These are phyloP conservation scores for Rhabdomys pumilio DNA, from an alignment of 2,797 vertebrate genomes.

Conservation along the genomic window DNA sequence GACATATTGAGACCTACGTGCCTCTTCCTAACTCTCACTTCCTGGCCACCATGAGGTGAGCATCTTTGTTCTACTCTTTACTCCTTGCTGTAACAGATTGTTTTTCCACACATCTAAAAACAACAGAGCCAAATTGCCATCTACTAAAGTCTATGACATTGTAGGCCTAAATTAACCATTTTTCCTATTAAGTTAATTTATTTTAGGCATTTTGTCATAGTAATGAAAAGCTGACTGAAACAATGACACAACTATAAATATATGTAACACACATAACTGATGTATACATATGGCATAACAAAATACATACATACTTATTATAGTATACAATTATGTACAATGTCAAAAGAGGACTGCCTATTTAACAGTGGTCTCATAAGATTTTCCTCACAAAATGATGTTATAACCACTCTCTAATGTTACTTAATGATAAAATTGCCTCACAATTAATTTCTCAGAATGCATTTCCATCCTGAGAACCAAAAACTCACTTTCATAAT, in stretches of 20 bases:
- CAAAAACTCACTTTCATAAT: conserved; percentile 45
- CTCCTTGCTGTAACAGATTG: not conserved
- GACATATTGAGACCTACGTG: not conserved
- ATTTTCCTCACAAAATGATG: not conserved
- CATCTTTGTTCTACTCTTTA: not conserved
- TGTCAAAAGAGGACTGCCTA: not conserved
- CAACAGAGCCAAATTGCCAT: not conserved
- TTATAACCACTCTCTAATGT: not conserved
- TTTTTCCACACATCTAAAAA: not conserved
- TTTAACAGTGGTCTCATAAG: not conserved
- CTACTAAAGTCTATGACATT: not conserved
- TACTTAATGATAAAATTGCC: conserved; percentile 2
- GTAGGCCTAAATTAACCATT: not conserved
- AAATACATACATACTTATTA: not conserved
- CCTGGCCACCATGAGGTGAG: not conserved
- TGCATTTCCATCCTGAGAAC: not conserved
- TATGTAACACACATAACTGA: not conserved
- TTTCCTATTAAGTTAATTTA: not conserved
- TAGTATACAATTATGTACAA: not conserved
- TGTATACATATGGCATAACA: not conserved
- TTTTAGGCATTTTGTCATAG: not conserved
- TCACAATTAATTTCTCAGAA: conserved; percentile 19
- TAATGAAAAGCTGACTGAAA: not conserved
- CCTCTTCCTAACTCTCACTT: not conserved
- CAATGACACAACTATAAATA: not conserved